A percentile compares a stretch with the other conserved stretches of the same genome.
Evolutionary conservation across 2,797 vertebrate species (phyloP).

Genomic region (Sebastiscus albofasciatus): DNA sequence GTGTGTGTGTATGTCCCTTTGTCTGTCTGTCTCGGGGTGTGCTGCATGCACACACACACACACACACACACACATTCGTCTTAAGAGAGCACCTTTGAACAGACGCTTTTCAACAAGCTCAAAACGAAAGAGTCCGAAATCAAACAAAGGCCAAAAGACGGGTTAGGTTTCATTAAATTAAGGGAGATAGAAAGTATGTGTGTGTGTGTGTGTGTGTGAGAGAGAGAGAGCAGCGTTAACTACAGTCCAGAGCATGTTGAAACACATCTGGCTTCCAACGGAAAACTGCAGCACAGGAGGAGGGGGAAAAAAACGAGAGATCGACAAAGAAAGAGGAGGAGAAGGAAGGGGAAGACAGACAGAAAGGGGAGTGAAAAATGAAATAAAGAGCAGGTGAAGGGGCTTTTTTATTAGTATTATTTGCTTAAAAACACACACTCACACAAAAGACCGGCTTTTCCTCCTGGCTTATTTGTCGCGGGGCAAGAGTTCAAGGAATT

Average conservation of each 20-base stretch:
- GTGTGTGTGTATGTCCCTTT: constrained; percentile 27
- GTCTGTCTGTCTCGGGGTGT: constrained; percentile 22
- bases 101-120: constrained; percentile 18
- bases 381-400: constrained; percentile 38
- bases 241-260: constrained; percentile 86
- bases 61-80: constrained; percentile 81
- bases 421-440: neutral
- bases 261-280: constrained; percentile 83
- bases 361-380: neutral
- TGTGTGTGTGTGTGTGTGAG: neutral
- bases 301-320: neutral
- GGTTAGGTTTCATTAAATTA: constrained; percentile 33
- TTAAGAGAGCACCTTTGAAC: constrained; percentile 29
- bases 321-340: constrained; percentile 7
- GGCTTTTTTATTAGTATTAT: too few relatives aligned
- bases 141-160: constrained; percentile 40
- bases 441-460: constrained; percentile 10
- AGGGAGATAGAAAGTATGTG: constrained; percentile 8
- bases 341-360: neutral
- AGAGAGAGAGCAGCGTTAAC: constrained; percentile 22
- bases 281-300: constrained; percentile 39
- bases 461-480: constrained; percentile 27
- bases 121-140: constrained; percentile 35
- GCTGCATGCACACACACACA: constrained; percentile 8
- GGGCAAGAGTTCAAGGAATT: constrained; percentile 50